These are phyloP conservation scores for Coelopa frigida DNA, from an alignment of 1,140 invertebrate genomes.

Conservation along the genomic window DNA sequence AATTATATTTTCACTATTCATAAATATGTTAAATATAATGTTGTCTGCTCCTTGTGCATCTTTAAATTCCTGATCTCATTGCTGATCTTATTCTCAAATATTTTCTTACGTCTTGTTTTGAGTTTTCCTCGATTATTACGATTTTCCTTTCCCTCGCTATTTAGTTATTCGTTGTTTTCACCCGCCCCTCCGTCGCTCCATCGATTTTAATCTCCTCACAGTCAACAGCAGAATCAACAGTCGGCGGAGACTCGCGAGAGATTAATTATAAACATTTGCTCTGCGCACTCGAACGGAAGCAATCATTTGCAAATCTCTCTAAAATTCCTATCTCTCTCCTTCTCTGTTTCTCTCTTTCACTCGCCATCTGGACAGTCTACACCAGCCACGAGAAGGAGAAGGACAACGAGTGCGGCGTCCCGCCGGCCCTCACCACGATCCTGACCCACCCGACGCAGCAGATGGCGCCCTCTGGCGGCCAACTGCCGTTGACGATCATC, in stretches of 20 bases:
- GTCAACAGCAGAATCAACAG: too few relatives aligned
- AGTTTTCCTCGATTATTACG: too few relatives aligned
- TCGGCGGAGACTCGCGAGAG: too few relatives aligned
- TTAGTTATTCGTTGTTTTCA: neutral
- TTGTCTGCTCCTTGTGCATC: too few relatives aligned
- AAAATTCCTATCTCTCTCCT: neutral
- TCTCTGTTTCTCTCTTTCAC: constrained; percentile 9
- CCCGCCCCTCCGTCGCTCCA: constrained; percentile 44
- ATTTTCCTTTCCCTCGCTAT: neutral
- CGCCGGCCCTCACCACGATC: constrained; percentile 14
- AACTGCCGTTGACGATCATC: constrained; percentile 42
- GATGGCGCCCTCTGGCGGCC: constrained; percentile 13
- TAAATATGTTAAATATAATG: too few relatives aligned
- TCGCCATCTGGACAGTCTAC: constrained; percentile 30
- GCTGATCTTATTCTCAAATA: too few relatives aligned
- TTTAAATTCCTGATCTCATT: too few relatives aligned
- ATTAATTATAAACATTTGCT: constrained; percentile 47
- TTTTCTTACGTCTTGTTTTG: too few relatives aligned
- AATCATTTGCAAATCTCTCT: too few relatives aligned
- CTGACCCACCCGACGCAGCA: constrained; percentile 3
- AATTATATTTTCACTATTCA: too few relatives aligned
- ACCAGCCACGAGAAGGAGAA: constrained; percentile 42
- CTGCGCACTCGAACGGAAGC: too few relatives aligned
- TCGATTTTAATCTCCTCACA: neutral
- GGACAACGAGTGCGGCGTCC: constrained; percentile 31